Evolutionary conservation across 2,113 vertebrate genomes (phyloP), one percentile per base, ranked within the genome.

Genomic region (Melanotaenia duboulayi): DNA sequence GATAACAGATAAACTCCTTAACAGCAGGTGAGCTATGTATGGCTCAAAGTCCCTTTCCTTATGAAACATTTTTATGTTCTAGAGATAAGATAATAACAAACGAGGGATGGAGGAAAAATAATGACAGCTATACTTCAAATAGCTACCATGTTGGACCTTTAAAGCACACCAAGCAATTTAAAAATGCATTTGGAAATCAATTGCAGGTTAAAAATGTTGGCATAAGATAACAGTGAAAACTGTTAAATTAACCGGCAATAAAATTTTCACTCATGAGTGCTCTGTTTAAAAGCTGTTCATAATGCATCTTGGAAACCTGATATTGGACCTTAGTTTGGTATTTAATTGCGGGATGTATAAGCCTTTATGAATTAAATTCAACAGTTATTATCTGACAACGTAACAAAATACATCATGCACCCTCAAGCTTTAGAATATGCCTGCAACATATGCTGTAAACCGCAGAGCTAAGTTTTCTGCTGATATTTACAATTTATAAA

Each of bases 1-100:
- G 28, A 58, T 57, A 4, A n/a, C 4, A n/a, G 37, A 37, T n/a
- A 11, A n/a, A 13, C 4, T 20, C 37, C 28, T 28, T 35, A 35
- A 35, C 9, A 12, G 19, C 14, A 24, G 10, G 3, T 39, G 4
- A 35, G 5, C 0, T 6, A 39, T 44, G 16, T 61, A 10, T 3
- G 25, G 23, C 8, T 69, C 72, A 80, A 48, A 48, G 44, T 48
- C 44, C 44, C 7, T n/a, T 48, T 48, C 4, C 4, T n/a, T 19
- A 48, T n/a, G 13, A 8, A 86, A 75, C 81, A 0, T 56, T 44
- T 56, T 69, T 42, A 73, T 28, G 42, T 25, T 20, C 22, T 23
- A 7, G 51, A 56, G 58, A 77, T 84, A 74, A 74, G 61, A 58
- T 1, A 49, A 22, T 5, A 57, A 22, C 25, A 49, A n/a, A 40